Evolutionary conservation across 2,888 invertebrate genomes (phyloP), one percentile per base, ranked within the genome.

Genomic region (Acleris sparsana): DNA sequence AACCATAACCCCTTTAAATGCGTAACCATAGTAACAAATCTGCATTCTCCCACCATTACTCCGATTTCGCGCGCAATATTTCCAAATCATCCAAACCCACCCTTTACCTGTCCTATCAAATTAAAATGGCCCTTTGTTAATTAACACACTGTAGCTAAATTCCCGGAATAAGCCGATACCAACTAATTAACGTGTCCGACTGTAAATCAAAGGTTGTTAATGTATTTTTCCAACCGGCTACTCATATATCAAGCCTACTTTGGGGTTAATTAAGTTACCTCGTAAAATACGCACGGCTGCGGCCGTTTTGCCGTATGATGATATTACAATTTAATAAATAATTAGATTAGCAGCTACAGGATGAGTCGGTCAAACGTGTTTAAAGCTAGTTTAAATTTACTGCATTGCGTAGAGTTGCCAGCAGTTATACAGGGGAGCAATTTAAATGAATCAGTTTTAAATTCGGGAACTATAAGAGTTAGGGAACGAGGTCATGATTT

Each of bases 181-280:
- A 66, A 53, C 66, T 66, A 66, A 66, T 66, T 66, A 66, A 66
- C 57, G 61, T 56, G 43, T 48, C 61, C 56, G 22, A 57, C 22
- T 62, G 57, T 66, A 66, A 66, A 66, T 66, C 66, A 66, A 62
- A 62, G 46, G 66, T 48, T 62, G 43, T 66, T 62, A 66, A 66
- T 57, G 62, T 66, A 66, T 62, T 66, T 66, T 66, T 66, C 62
- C 60, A 55, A 53, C 33, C n/a, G 55, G 53, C 29, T 48, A n/a
- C 48, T 49, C 48, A 48, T 65, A 65, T 65, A 65, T 56, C 60
- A 65, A 55, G 44, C 20, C 51, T 53, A 43, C 60, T 65, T 65
- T 65, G 33, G 33, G 55, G 13, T 48, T 61, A 65, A 65, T 65
- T 65, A 61, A 60, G 65, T 61, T 65, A 51, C 44, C 65, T 43